Percentiles rank a stretch among this genome's conserved stretches.
Evolutionary conservation across 2,113 vertebrate genomes (phyloP).

Genomic region (Typhlomys cinereus): DNA sequence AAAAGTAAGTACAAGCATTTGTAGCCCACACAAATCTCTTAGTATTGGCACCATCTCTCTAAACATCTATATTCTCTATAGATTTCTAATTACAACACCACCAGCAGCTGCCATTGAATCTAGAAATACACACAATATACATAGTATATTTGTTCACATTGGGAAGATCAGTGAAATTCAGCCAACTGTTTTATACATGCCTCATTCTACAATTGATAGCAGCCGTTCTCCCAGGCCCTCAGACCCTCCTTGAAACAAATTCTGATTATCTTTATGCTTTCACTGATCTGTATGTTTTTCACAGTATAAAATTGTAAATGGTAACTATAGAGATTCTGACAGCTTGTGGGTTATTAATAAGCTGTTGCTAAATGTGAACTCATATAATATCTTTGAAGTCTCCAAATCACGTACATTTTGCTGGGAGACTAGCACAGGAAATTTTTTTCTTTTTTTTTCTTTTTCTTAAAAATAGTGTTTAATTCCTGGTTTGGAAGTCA

Average conservation of each 20-base stretch:
- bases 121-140: constrained; percentile 90
- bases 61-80: constrained; percentile 91
- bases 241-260: constrained; percentile 76
- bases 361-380: constrained; percentile 74
- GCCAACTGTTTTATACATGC: constrained; percentile 76
- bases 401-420: constrained; percentile 67
- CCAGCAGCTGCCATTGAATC: constrained; percentile 90
- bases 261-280: constrained; percentile 77
- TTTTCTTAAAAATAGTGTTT: constrained; percentile 56
- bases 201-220: constrained; percentile 78
- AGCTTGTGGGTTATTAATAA: constrained; percentile 80
- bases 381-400: constrained; percentile 68
- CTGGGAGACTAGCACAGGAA: constrained; percentile 70
- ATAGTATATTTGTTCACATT: constrained; percentile 90
- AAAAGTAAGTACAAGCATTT: constrained; percentile 89
- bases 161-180: constrained; percentile 85
- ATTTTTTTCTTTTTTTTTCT: constrained; percentile 56
- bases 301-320: constrained; percentile 84
- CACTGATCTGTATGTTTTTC: constrained; percentile 81
- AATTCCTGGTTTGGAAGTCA: constrained; percentile 75
- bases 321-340: constrained; percentile 76
- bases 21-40: constrained; percentile 89
- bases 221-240: constrained; percentile 74
- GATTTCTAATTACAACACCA: constrained; percentile 89
- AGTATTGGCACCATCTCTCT: constrained; percentile 92